A percentile compares a stretch with the other conserved stretches of the same genome.
These are phyloP conservation scores for Itoplectis maculator DNA, from an alignment of 2,888 invertebrate species.

Conservation along the genomic window DNA sequence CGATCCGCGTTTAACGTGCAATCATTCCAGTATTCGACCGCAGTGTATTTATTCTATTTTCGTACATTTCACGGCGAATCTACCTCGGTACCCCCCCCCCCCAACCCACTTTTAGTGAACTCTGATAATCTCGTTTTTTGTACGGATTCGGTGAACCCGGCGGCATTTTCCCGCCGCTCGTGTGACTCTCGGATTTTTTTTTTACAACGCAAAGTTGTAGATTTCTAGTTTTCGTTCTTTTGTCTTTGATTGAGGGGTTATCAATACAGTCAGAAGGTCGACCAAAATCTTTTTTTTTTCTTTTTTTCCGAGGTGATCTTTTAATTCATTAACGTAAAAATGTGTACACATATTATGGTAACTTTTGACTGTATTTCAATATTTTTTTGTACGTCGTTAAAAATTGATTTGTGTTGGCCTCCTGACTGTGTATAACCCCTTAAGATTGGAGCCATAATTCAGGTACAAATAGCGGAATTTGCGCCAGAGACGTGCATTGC, in stretches of 20 bases:
- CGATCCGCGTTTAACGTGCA: conserved; percentile 58
- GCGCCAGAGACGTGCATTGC: conserved; percentile 29
- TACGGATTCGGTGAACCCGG: conserved; percentile 24
- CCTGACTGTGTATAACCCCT: too few species aligned
- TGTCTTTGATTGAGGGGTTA: too few species aligned
- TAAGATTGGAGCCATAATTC: conserved; percentile 28
- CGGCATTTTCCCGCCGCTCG: conserved; percentile 14
- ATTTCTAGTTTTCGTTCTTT: conserved; percentile 5
- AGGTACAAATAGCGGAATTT: conserved; percentile 50
- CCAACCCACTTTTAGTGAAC: conserved; percentile 25
- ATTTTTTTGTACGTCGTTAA: too few species aligned
- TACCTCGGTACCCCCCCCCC: conserved; percentile 51
- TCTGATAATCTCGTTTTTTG: conserved; percentile 46
- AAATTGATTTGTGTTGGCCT: too few species aligned
- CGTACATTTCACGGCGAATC: conserved; percentile 57
- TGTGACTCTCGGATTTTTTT: conserved; percentile 4
- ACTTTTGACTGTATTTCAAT: too few species aligned
- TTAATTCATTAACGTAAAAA: too few species aligned
- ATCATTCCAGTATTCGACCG: conserved; percentile 71
- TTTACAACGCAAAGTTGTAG: conserved; percentile 15
- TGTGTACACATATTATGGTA: too few species aligned
- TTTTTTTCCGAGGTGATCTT: too few species aligned
- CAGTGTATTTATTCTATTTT: conserved; percentile 66
- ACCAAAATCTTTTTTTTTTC: too few species aligned
- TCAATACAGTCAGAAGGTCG: too few species aligned